Conservation (phyloP, 2,113 vertebrate genomes). For the Phocoena sinus region DNA sequence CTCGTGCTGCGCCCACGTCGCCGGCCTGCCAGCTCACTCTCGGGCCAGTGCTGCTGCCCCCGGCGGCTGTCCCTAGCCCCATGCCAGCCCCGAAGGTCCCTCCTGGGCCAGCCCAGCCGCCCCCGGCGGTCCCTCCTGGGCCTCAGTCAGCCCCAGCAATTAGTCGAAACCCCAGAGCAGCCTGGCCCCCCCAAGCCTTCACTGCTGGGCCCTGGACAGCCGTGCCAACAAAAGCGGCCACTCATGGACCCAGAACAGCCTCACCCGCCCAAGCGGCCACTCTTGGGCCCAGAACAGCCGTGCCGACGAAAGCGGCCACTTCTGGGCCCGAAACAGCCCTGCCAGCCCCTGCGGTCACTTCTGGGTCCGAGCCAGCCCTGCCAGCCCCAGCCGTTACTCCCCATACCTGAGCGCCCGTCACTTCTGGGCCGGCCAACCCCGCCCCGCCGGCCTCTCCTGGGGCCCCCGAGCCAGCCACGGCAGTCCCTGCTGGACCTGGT, state of each 20-base stretch:
- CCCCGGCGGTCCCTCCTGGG: slow-evolving; percentile 4
- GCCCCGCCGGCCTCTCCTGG: slow-evolving; percentile 54
- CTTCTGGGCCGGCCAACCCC: slow-evolving; percentile 54
- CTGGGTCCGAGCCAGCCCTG: slow-evolving; percentile 46
- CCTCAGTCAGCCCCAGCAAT: slow-evolving; percentile 38
- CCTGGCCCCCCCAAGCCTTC: neutral
- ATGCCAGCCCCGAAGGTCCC: slow-evolving; percentile 29
- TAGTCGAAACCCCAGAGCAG: slow-evolving; percentile 43
- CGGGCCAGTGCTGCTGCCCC: slow-evolving; percentile 60
- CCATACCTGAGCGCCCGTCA: slow-evolving; percentile 47
- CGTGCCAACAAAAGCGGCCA: slow-evolving; percentile 24
- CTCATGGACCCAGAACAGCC: slow-evolving; percentile 42
- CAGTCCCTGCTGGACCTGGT: slow-evolving; percentile 52
- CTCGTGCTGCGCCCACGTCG: slow-evolving; percentile 11
- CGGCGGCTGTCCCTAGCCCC: neutral
- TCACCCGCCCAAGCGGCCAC: neutral
- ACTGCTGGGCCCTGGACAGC: slow-evolving; percentile 39
- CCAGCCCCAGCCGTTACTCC: slow-evolving; percentile 57
- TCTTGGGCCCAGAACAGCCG: slow-evolving; percentile 29
- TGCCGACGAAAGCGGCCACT: neutral
- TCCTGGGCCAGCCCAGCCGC: slow-evolving; percentile 47
- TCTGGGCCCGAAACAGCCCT: slow-evolving; percentile 1
- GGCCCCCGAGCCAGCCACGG: slow-evolving; percentile 10
- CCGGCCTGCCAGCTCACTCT: slow-evolving; percentile 11
- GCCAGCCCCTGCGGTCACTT: slow-evolving; percentile 45